Evolutionary conservation across 1,140 invertebrate genomes (phyloP), one percentile per base, ranked within the genome.

Genomic region (Octopus bimaculoides): DNA sequence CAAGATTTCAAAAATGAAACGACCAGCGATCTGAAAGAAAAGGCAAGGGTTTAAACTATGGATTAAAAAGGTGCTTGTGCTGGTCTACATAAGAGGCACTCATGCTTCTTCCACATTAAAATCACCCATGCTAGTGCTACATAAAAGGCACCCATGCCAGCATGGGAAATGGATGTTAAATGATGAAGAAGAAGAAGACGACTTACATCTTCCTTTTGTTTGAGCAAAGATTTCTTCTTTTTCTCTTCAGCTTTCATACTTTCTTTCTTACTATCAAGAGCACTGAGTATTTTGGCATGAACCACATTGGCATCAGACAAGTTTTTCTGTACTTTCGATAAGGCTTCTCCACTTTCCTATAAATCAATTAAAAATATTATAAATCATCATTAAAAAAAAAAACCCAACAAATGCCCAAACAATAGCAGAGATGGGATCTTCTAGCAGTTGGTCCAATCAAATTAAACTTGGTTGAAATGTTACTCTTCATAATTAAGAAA

Each of bases 181-280:
- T 41, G 26, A 41, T 41, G 26, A 41, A 2, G 3, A 41, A 2
- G 26, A 41, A 41, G 26, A 41, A 41, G 26, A 41, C 3, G 26
- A 79, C 85, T 80, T 87, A 92, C 92, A 77, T 95, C 95, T 3
- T 87, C 86, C 5, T 95, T 90, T 84, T 93, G 94, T 84, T 93
- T 94, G 76, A 92, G 90, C 20, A 96, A 89, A 85, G 95, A 93
- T 77, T 93, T 92, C 8, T 93, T 92, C 78, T 93, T 93, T 80
- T 94, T 94, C 80, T 93, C 91, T 85, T 95, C 94, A 77, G 93
- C 91, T 80, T 93, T 92, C 5, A 96, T 91, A 55, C 90, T 92
- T 78, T 96, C 94, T 82, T 93, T 92, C 14, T 93, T 92, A 8
- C 93, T 92, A 83, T 95, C 94, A 0, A 93, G 85, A 80, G 93